These are phyloP conservation scores for Platichthys flesus DNA, from an alignment of 2,113 vertebrate genomes.

Conservation along the genomic window DNA sequence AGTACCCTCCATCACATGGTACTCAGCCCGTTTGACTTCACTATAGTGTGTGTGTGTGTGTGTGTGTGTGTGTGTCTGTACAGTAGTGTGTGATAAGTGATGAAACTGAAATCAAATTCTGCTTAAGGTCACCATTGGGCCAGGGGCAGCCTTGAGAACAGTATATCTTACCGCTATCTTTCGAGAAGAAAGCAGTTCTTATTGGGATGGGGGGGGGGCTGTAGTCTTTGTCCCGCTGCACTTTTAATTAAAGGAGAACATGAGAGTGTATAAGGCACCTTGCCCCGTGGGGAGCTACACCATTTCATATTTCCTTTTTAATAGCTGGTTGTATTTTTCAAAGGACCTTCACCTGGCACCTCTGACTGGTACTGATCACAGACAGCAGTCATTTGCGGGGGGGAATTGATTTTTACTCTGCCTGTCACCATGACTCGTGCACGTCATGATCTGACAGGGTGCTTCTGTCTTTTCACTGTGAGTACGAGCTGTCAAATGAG, in stretches of 20 bases:
- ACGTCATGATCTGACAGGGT: constrained; percentile 53
- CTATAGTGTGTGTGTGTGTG: not conserved
- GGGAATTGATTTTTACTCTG: constrained; percentile 55
- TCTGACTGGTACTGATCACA: constrained; percentile 54
- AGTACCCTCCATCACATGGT: not conserved
- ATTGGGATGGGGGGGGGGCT: constrained; percentile 42
- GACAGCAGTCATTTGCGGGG: constrained; percentile 56
- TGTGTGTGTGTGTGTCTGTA: not conserved
- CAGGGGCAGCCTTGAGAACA: constrained; percentile 8
- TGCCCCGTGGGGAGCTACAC: constrained; percentile 43
- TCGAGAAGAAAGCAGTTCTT: constrained; percentile 35
- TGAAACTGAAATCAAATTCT: constrained; percentile 43
- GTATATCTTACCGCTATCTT: constrained; percentile 32
- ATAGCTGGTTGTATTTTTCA: constrained; percentile 54
- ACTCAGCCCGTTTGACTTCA: not conserved
- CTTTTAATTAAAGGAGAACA: constrained; percentile 72
- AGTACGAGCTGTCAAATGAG: not conserved
- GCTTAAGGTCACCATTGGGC: constrained; percentile 30
- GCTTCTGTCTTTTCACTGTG: not conserved
- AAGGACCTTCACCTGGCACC: constrained; percentile 55
- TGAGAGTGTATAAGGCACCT: constrained; percentile 36
- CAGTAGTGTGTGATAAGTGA: constrained; percentile 8
- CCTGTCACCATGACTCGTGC: constrained; percentile 4
- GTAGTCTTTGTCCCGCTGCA: constrained; percentile 50
- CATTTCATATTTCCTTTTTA: constrained; percentile 66